These are phyloP conservation scores for Oryzias woworae DNA, from an alignment of 2,113 vertebrate genomes.

Conservation along the genomic window DNA sequence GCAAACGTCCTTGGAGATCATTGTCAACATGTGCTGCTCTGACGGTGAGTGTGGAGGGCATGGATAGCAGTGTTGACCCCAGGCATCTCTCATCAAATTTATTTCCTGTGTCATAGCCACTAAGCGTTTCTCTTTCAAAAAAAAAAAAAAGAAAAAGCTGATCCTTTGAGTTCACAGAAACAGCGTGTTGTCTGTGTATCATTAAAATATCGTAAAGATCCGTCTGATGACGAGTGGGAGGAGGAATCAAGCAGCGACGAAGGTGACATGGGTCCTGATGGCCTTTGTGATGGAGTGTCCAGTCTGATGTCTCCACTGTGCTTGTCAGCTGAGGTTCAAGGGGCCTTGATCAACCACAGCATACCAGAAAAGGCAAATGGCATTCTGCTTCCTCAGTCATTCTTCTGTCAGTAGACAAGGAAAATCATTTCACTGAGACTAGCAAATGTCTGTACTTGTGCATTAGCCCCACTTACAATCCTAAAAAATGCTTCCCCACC, in stretches of 20 bases:
- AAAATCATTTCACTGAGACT: no score
- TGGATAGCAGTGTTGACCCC: slow-evolving; percentile 43
- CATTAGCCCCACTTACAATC: background rate
- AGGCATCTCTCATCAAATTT: slow-evolving; percentile 35
- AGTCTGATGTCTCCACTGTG: slow-evolving; percentile 89
- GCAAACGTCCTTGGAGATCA: slow-evolving; percentile 93
- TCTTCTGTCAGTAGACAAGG: no score
- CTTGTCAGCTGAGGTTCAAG: slow-evolving; percentile 89
- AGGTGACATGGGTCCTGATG: slow-evolving; percentile 85
- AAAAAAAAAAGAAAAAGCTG: slow-evolving; percentile 8
- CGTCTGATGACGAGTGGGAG: slow-evolving; percentile 95
- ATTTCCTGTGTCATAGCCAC: slow-evolving; percentile 44
- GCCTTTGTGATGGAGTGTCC: slow-evolving; percentile 73
- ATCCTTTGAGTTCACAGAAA: slow-evolving; percentile 7
- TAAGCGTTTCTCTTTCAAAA: slow-evolving; percentile 19
- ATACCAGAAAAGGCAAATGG: slow-evolving; percentile 88
- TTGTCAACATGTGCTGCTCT: slow-evolving; percentile 97
- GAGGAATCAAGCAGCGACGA: slow-evolving; percentile 95
- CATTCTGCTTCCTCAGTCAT: background rate
- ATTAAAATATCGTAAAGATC: slow-evolving; percentile 70
- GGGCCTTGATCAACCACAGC: slow-evolving; percentile 83
- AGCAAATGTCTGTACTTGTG: no score
- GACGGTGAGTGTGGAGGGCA: slow-evolving; percentile 81
- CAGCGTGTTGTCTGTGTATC: background rate
- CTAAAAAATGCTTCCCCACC: background rate